phyloP scores from a whole-genome alignment of 2,888 invertebrate genomes.

The Mamestra brassicae region DNA sequence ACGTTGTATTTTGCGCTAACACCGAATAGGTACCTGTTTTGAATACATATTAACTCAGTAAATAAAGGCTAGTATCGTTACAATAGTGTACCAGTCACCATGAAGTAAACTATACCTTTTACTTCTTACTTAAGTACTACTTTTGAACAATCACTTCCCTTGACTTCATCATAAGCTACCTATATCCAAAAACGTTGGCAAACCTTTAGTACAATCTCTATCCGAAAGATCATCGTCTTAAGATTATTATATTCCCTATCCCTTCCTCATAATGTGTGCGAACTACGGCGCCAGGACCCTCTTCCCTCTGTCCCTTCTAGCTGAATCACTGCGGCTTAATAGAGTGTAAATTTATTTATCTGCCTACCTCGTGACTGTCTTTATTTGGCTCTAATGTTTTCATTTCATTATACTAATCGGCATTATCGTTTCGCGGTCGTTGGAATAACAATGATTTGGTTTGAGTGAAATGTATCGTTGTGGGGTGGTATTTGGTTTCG shows the following conservation, averaged over 20 bases:
- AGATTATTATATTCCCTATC: conserved; percentile 48
- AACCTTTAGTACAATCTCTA: conserved; percentile 17
- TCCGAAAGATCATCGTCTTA: conserved; percentile 36
- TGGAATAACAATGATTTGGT: conserved; percentile 63
- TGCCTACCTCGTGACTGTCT: conserved; percentile 63
- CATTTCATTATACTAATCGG: conserved; percentile 68
- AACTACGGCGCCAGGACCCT: conserved; percentile 53
- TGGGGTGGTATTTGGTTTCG: conserved; percentile 25
- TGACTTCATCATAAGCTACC: not conserved
- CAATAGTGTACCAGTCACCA: too few relatives aligned
- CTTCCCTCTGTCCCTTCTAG: conserved; percentile 69
- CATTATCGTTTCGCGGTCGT: conserved; percentile 58
- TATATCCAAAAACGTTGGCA: not conserved
- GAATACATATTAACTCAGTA: too few relatives aligned
- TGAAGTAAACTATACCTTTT: too few relatives aligned
- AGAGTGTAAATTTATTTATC: conserved; percentile 85
- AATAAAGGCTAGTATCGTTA: too few relatives aligned
- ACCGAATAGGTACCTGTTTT: too few relatives aligned
- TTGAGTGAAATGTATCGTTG: conserved; percentile 49
- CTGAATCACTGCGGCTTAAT: conserved; percentile 84
- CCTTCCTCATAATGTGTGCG: conserved; percentile 45
- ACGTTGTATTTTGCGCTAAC: too few relatives aligned
- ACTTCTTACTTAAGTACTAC: too few relatives aligned
- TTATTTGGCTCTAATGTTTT: conserved; percentile 69
- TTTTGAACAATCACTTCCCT: too few relatives aligned